Base-by-base conservation (phyloP, 2,797 vertebrate species). In the Harpagifer antarcticus region DNA sequence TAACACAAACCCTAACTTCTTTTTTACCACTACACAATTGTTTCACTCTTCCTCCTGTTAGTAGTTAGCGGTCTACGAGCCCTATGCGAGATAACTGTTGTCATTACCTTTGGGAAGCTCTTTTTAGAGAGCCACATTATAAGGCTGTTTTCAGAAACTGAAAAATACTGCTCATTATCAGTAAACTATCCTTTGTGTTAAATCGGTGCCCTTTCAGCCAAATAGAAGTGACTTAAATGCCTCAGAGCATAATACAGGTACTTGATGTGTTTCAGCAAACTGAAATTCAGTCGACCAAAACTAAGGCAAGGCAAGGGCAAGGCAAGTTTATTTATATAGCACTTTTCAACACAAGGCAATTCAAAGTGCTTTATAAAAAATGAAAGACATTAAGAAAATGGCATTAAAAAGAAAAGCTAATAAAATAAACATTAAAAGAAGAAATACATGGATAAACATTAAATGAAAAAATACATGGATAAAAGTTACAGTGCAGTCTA, bases 151-250 rank as follows among this genome's bases (percentile, higher is more conserved):
- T 52, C 48, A 59, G 45, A 72, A 37, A 19, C 17, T 52, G 44
- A 48, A 2, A 20, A 47, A 64, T n/a, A 58, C 50, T 43, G 54
- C 27, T 58, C 15, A 66, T 50, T 33, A 50, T 7, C 1, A 49
- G 4, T 19, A 59, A 61, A 75, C 17, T 72, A 61, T 19, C 70
- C 31, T 43, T 60, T 61, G 10, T 58, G 40, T 59, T 8, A 68
- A 73, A 55, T 12, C 4, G 3, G 37, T 15, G 57, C 23, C 19
- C 19, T 23, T 65, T 50, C 49, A 64, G 11, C 3, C 57, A 20
- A 62, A 49, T 4, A 42, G 19, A 44, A 27, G 27, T 27, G 27
- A 27, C 27, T 68, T 52, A 65, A 75, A 67, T 9, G 53, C 16
- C 44, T 57, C 19, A 67, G 19, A 57, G 49, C 5, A 47, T 14